A percentile compares a stretch with the other conserved stretches of the same genome.
Conservation (phyloP, 2,797 vertebrate genomes). For the Eulemur coronatus region DNA sequence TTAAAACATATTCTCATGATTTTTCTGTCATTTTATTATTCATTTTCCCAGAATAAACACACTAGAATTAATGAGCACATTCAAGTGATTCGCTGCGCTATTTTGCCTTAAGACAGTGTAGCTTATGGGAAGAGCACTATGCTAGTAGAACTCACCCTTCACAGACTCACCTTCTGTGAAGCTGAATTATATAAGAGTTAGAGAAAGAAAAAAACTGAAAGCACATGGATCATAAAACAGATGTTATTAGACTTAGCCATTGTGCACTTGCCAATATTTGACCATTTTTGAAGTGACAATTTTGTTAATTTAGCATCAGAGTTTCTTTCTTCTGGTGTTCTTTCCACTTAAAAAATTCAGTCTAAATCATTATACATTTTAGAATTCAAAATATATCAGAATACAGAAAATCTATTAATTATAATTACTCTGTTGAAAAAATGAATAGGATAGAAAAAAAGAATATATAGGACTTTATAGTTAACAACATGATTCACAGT, state of each 20-base stretch:
- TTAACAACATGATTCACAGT: background rate
- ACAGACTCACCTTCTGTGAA: background rate
- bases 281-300: background rate
- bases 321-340: constrained; percentile 26
- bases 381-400: background rate
- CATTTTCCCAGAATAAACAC: background rate
- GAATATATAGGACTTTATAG: background rate
- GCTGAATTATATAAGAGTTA: background rate
- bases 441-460: background rate
- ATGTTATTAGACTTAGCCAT: background rate
- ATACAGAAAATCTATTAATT: constrained; percentile 23
- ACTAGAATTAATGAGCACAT: background rate
- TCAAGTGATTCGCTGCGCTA: background rate
- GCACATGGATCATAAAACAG: background rate
- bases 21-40: background rate
- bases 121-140: background rate
- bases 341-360: background rate
- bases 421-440: constrained; percentile 28
- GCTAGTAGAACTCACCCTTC: background rate
- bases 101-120: background rate
- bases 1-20: background rate
- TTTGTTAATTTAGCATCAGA: background rate
- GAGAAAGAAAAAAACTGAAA: background rate
- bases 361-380: background rate
- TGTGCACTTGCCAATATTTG: background rate